Percentiles rank a stretch among this genome's conserved stretches.
Evolutionary conservation across 2,888 invertebrate species (phyloP).

Genomic region (Aspidapion aeneum): DNA sequence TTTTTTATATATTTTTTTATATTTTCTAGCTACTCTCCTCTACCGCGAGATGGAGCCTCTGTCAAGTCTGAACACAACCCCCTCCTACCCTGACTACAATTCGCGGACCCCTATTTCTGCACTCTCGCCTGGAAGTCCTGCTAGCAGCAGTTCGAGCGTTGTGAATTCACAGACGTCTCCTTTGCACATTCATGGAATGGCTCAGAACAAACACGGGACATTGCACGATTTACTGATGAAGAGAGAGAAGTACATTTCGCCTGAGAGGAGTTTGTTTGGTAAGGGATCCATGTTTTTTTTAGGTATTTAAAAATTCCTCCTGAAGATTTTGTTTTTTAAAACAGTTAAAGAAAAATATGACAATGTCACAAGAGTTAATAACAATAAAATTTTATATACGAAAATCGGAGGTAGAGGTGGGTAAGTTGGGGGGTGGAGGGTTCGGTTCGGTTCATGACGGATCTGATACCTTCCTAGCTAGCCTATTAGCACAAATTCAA

Average conservation of each 20-base stretch:
- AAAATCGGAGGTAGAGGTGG: too few relatives aligned
- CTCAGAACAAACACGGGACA: conserved; percentile 50
- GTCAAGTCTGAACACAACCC: conserved; percentile 46
- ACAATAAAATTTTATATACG: too few relatives aligned
- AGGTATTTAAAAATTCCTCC: too few relatives aligned
- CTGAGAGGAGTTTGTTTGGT: conserved; percentile 51
- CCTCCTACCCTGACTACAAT: conserved; percentile 44
- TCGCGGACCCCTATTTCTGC: conserved; percentile 44
- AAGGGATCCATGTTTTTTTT: too few relatives aligned
- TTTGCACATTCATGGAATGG: conserved; percentile 39
- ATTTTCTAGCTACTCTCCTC: conserved; percentile 21
- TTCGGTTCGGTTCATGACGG: too few relatives aligned
- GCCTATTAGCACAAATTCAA: too few relatives aligned
- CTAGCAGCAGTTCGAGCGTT: conserved; percentile 58
- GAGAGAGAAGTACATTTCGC: conserved; percentile 56
- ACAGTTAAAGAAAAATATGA: too few relatives aligned
- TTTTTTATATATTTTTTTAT: background rate
- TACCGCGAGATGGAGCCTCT: conserved; percentile 41
- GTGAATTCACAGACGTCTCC: conserved; percentile 51
- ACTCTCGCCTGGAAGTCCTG: conserved; percentile 66
- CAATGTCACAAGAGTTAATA: too few relatives aligned
- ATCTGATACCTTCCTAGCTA: too few relatives aligned
- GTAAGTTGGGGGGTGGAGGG: too few relatives aligned
- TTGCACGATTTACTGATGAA: conserved; percentile 69
- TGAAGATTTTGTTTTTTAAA: too few relatives aligned